Conservation (phyloP, 1,140 invertebrate species). For the Trinorchestia longiramus region DNA sequence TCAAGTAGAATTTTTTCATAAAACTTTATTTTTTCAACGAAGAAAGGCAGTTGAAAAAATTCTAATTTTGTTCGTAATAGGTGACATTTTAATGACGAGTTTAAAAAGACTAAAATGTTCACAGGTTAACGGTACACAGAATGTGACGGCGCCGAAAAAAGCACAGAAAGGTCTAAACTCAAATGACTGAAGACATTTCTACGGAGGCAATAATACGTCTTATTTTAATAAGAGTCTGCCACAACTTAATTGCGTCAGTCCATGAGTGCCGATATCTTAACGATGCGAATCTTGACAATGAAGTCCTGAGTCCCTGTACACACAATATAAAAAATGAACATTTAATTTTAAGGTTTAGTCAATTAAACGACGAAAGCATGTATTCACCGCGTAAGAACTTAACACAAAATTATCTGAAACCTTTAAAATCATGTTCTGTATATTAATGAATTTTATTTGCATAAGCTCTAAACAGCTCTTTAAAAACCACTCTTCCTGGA, state of each 20-base stretch:
- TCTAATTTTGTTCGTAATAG: not conserved
- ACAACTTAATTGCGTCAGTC: not conserved
- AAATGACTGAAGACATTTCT: not conserved
- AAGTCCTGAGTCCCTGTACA: not conserved
- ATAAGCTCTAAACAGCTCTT: not conserved
- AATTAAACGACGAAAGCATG: not conserved
- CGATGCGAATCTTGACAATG: not conserved
- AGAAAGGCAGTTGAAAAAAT: not conserved
- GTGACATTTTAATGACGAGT: not conserved
- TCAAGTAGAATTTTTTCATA: not conserved
- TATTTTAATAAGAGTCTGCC: not conserved
- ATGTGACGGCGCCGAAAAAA: not conserved
- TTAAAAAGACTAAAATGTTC: not conserved
- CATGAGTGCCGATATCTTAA: not conserved
- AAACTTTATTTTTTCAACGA: not conserved
- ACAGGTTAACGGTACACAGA: not conserved
- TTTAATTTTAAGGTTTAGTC: not conserved
- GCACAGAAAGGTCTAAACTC: not conserved
- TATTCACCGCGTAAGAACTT: not conserved
- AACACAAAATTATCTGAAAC: not conserved
- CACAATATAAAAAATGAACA: not conserved
- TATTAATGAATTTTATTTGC: not conserved
- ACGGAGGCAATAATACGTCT: not conserved
- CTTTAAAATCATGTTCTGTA: not conserved
- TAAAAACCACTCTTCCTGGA: not conserved